These are phyloP conservation scores for Porites australiensis DNA, from an alignment of 64 coral and sea anemone species.

Conservation along the genomic window DNA sequence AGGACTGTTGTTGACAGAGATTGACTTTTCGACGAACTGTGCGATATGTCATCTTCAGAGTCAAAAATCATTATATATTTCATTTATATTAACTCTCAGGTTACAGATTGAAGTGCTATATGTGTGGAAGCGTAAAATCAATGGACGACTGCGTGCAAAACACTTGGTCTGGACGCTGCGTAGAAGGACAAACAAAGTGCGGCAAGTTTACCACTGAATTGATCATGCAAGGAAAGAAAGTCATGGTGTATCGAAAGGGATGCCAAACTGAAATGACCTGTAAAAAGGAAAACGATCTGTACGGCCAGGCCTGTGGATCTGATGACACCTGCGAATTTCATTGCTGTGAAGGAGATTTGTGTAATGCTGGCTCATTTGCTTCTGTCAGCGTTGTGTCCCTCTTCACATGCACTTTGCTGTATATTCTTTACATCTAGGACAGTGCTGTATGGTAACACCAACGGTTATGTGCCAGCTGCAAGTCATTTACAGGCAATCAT, in stretches of 20 bases:
- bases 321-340: not conserved
- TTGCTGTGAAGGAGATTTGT: not conserved
- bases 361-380: constrained; percentile 18
- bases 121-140: not conserved
- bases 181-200: not conserved
- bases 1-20: too few relatives aligned
- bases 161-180: not conserved
- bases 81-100: not conserved
- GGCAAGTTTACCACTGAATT: not conserved
- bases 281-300: not conserved
- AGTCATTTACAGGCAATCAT: too few relatives aligned
- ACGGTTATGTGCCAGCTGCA: too few relatives aligned
- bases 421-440: not conserved
- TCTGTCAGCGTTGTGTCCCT: not conserved
- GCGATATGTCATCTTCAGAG: too few relatives aligned
- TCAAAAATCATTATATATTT: too few relatives aligned
- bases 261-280: not conserved
- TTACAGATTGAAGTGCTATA: not conserved
- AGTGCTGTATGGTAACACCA: not conserved
- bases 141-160: constrained; percentile 30
- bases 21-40: too few relatives aligned
- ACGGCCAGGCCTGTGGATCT: not conserved
- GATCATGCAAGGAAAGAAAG: not conserved
- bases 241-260: constrained; percentile 26
- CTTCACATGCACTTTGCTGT: not conserved